These are phyloP conservation scores for Lithophane leautieri DNA, from an alignment of 2,888 invertebrate genomes.

Conservation along the genomic window DNA sequence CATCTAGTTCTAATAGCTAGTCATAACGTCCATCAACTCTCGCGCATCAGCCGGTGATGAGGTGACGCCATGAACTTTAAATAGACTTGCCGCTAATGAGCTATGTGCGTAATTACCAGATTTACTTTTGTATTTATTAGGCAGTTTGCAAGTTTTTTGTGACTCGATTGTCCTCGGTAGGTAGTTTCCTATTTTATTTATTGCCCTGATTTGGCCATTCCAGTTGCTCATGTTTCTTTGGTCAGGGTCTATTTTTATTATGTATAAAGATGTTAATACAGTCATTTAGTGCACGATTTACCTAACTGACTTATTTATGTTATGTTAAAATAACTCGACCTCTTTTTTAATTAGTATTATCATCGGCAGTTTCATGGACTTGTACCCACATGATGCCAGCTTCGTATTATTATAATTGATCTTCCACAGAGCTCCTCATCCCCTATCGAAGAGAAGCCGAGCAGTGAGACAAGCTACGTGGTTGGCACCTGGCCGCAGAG, in stretches of 20 bases:
- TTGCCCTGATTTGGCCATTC: not conserved
- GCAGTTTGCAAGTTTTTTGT: slow-evolving; percentile 30
- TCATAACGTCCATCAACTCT: slow-evolving; percentile 27
- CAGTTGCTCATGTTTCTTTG: slow-evolving; percentile 2
- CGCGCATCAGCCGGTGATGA: slow-evolving; percentile 17
- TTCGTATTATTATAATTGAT: not conserved
- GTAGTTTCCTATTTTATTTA: not conserved
- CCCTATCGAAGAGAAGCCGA: slow-evolving; percentile 85
- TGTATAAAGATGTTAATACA: not conserved
- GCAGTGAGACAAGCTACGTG: slow-evolving; percentile 90
- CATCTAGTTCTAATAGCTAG: slow-evolving; percentile 5
- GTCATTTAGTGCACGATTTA: not conserved
- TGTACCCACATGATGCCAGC: not conserved
- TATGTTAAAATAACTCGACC: too few species aligned
- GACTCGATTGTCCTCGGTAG: not conserved
- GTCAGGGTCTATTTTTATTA: not conserved
- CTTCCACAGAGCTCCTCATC: slow-evolving; percentile 82
- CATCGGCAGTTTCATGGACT: not conserved
- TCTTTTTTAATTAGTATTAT: not conserved
- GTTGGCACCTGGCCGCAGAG: slow-evolving; percentile 93
- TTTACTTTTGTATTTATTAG: slow-evolving; percentile 30
- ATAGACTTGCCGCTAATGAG: slow-evolving; percentile 32
- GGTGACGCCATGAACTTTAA: slow-evolving; percentile 24
- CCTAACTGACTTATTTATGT: too few species aligned
- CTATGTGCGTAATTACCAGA: slow-evolving; percentile 28